Evolutionary conservation across 2,888 invertebrate species (phyloP).

Genomic region (Doris montereyensis): DNA sequence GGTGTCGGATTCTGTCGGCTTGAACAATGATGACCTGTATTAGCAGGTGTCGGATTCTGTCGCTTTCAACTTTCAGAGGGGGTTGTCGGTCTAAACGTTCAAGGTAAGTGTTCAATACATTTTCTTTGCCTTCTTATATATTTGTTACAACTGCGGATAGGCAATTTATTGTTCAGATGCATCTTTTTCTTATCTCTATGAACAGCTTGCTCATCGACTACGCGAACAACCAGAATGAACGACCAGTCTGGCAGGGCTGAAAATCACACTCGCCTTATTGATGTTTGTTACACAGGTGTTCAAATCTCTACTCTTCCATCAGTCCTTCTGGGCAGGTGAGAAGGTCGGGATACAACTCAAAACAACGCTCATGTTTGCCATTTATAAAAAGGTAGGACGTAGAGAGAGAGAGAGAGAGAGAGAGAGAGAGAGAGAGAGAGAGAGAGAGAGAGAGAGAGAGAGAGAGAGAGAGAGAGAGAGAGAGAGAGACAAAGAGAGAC

Average conservation of each 20-base stretch:
- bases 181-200: background rate
- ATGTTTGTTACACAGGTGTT: constrained; percentile 83
- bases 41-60: too few species aligned
- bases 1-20: too few species aligned
- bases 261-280: constrained; percentile 82
- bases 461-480: background rate
- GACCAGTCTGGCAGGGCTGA: constrained; percentile 85
- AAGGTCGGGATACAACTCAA: constrained; percentile 73
- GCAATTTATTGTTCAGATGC: background rate
- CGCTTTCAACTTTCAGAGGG: too few species aligned
- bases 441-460: background rate
- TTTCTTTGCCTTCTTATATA: too few species aligned
- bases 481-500: background rate
- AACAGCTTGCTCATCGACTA: constrained; percentile 52
- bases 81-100: too few species aligned
- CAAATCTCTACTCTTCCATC: constrained; percentile 87
- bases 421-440: background rate
- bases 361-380: constrained; percentile 63
- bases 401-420: background rate
- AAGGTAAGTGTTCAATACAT: too few species aligned
- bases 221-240: constrained; percentile 38
- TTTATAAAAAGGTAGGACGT: background rate
- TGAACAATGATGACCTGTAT: too few species aligned
- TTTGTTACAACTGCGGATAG: too few species aligned
- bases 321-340: constrained; percentile 86